These are phyloP conservation scores for Maniola hyperantus DNA, from an alignment of 2,888 invertebrate genomes.

Conservation along the genomic window DNA sequence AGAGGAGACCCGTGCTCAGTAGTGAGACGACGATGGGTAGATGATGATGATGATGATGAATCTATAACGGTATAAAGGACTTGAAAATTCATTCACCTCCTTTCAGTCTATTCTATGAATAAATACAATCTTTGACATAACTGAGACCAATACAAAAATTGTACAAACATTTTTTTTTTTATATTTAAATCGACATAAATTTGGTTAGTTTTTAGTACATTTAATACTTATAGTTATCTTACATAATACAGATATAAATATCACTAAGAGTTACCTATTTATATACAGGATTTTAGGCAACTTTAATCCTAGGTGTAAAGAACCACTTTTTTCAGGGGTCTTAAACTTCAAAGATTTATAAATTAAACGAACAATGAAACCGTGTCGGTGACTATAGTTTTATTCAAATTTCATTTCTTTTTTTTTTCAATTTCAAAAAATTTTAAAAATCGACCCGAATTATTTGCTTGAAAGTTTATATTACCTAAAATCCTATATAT, in stretches of 20 bases:
- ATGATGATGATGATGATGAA: too few relatives aligned
- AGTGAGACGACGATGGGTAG: too few relatives aligned
- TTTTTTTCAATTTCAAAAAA: too few relatives aligned
- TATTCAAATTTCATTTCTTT: too few relatives aligned
- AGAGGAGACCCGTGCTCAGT: too few relatives aligned
- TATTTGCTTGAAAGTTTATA: too few relatives aligned
- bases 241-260: slow-evolving; percentile 60
- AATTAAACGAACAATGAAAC: too few relatives aligned
- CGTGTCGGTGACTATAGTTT: too few relatives aligned
- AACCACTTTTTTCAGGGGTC: background rate
- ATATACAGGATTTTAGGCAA: slow-evolving; percentile 14
- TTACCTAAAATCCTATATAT: background rate
- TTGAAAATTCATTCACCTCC: background rate
- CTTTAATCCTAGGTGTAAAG: background rate
- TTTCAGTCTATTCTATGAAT: slow-evolving; percentile 41
- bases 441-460: too few relatives aligned
- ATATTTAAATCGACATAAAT: slow-evolving; percentile 59
- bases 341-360: too few relatives aligned
- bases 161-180: slow-evolving; percentile 47
- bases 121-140: slow-evolving; percentile 74
- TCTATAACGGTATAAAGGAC: background rate
- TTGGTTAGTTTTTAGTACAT: slow-evolving; percentile 64
- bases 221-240: slow-evolving; percentile 61
- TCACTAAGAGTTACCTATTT: slow-evolving; percentile 57
- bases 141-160: slow-evolving; percentile 75